phyloP scores from a whole-genome alignment of 2,797 vertebrate genomes.

The Nannoperca obscura region DNA sequence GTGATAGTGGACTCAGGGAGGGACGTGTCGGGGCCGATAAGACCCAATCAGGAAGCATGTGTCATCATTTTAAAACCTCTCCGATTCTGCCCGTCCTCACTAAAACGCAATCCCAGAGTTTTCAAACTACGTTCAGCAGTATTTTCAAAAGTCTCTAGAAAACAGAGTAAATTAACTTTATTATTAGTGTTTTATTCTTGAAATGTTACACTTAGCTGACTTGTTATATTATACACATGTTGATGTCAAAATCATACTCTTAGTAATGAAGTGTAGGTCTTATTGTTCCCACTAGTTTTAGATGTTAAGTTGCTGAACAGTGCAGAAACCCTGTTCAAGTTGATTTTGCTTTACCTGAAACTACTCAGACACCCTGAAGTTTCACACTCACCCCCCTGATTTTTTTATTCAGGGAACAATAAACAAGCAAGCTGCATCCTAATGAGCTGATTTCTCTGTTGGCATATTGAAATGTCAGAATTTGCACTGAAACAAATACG shows the following conservation, averaged over 20 bases:
- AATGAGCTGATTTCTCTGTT: slow-evolving; percentile 78
- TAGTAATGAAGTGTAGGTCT: not conserved
- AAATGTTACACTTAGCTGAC: too few relatives aligned
- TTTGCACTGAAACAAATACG: slow-evolving; percentile 86
- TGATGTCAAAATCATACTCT: not conserved
- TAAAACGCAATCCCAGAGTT: too few relatives aligned
- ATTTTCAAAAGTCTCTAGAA: too few relatives aligned
- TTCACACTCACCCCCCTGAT: slow-evolving; percentile 25
- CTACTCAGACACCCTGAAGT: slow-evolving; percentile 38
- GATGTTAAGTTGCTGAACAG: not conserved
- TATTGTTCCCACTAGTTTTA: not conserved
- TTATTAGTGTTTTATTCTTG: not conserved
- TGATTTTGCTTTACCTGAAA: not conserved
- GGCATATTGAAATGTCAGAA: slow-evolving; percentile 86
- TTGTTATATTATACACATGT: not conserved
- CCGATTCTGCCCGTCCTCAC: too few relatives aligned
- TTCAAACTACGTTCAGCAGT: too few relatives aligned
- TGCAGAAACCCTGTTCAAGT: not conserved
- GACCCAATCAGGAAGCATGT: too few relatives aligned
- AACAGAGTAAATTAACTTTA: not conserved
- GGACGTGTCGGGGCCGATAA: too few relatives aligned
- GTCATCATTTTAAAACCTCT: too few relatives aligned
- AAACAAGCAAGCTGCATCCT: slow-evolving; percentile 66
- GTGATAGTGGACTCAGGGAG: too few relatives aligned
- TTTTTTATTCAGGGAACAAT: slow-evolving; percentile 46